Percentiles rank a stretch among this genome's conserved stretches.
Evolutionary conservation across 1,140 invertebrate species (phyloP).

Genomic region (Monomorium pharaonis): DNA sequence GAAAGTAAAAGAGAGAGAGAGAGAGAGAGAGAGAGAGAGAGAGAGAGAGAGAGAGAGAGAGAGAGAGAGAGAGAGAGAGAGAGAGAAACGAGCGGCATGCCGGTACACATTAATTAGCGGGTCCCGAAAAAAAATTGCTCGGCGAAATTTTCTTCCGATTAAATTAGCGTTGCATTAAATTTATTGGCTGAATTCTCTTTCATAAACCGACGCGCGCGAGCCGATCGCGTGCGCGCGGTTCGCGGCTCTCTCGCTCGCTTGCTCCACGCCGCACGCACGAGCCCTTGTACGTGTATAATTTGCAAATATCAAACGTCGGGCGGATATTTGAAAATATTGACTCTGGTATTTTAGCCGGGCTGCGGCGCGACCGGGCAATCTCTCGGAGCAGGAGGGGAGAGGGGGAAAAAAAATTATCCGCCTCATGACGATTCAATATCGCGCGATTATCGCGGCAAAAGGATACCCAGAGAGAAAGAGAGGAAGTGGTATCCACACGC

Average conservation of each 20-base stretch:
- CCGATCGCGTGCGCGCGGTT: constrained; percentile 5
- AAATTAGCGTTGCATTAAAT: constrained; percentile 72
- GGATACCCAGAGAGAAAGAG: constrained; percentile 38
- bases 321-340: constrained; percentile 59
- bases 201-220: constrained; percentile 51
- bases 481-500: not conserved
- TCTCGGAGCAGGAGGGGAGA: constrained; percentile 8
- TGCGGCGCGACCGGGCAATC: constrained; percentile 1
- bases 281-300: constrained; percentile 59
- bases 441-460: constrained; percentile 66
- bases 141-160: constrained; percentile 62
- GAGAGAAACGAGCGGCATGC: constrained; percentile 35
- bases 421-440: constrained; percentile 68
- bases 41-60: constrained; percentile 13
- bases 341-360: constrained; percentile 58
- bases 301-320: constrained; percentile 65
- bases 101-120: constrained; percentile 63
- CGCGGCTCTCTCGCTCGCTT: not conserved
- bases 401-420: constrained; percentile 53
- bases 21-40: not conserved
- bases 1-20: not conserved
- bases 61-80: constrained; percentile 5
- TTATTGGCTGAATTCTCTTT: constrained; percentile 66
- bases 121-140: constrained; percentile 61
- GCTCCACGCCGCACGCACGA: not conserved